A percentile compares a stretch with the other conserved stretches of the same genome.
phyloP scores from a whole-genome alignment of 2,113 vertebrate genomes.

The Bungarus multicinctus region DNA sequence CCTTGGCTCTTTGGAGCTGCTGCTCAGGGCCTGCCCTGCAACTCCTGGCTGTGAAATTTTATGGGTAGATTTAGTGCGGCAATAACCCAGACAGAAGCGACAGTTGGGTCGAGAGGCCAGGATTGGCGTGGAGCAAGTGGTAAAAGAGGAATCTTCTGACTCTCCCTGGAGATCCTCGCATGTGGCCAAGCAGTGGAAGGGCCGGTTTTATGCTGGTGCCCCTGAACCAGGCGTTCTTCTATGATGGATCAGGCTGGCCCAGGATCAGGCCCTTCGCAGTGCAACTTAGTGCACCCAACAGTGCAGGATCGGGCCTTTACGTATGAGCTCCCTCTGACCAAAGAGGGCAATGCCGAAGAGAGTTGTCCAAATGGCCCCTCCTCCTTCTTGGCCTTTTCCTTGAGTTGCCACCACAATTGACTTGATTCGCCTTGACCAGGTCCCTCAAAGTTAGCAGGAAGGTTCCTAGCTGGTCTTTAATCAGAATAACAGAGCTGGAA shows the following conservation, averaged over 20 bases:
- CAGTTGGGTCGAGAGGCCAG: background rate
- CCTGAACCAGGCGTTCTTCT: background rate
- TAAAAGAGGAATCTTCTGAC: background rate
- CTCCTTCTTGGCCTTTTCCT: background rate
- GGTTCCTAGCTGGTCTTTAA: background rate
- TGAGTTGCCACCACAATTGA: background rate
- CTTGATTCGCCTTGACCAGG: background rate
- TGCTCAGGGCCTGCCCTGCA: background rate
- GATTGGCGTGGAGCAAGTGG: background rate
- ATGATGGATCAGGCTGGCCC: background rate
- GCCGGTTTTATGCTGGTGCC: background rate
- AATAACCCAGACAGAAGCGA: background rate
- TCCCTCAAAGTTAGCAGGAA: background rate
- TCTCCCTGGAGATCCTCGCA: background rate
- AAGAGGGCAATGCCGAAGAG: background rate
- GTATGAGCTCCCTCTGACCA: accelerated
- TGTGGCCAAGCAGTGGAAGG: background rate
- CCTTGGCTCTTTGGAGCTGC: background rate
- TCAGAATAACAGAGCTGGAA: background rate
- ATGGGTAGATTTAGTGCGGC: background rate
- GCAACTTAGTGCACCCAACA: background rate
- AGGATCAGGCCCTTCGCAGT: background rate
- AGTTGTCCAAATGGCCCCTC: background rate
- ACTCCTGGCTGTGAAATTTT: background rate
- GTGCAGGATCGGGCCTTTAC: background rate